phyloP scores from a whole-genome alignment of 2,113 vertebrate genomes.

The Alligator sinensis region DNA sequence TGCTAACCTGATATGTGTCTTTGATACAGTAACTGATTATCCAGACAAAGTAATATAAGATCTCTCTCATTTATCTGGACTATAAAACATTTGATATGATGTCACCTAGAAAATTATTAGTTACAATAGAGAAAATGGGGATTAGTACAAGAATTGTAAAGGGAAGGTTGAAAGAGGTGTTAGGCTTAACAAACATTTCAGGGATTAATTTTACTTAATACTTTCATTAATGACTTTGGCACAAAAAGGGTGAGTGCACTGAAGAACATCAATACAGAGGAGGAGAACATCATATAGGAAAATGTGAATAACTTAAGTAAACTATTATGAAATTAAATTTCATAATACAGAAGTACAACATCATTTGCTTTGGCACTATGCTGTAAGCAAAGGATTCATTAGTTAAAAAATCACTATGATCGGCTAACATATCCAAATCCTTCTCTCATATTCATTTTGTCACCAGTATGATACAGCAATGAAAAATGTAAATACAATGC shows the following conservation, averaged over 20 bases:
- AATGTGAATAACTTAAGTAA: not conserved
- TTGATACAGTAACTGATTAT: no score
- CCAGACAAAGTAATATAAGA: no score
- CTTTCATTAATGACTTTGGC: no score
- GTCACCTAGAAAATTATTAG: no score
- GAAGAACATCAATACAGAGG: not conserved
- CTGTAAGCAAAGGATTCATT: not conserved
- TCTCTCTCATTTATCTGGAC: no score
- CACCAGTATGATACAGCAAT: not conserved
- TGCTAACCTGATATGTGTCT: not conserved
- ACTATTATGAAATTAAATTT: constrained; percentile 9
- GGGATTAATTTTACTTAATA: not conserved
- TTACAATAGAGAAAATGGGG: no score
- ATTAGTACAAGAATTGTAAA: no score
- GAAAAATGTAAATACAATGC: not conserved
- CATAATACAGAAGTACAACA: not conserved
- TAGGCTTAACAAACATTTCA: not conserved
- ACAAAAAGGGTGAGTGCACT: no score
- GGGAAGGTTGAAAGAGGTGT: not conserved
- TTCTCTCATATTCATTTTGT: not conserved
- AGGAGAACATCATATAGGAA: not conserved
- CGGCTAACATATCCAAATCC: no score
- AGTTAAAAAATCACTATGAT: not conserved
- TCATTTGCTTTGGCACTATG: constrained; percentile 5
- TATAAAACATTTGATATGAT: no score